Percentiles rank a stretch among this genome's conserved stretches.
These are phyloP conservation scores for Paedocypris micromegethes DNA, from an alignment of 2,797 vertebrate species.

Conservation along the genomic window DNA sequence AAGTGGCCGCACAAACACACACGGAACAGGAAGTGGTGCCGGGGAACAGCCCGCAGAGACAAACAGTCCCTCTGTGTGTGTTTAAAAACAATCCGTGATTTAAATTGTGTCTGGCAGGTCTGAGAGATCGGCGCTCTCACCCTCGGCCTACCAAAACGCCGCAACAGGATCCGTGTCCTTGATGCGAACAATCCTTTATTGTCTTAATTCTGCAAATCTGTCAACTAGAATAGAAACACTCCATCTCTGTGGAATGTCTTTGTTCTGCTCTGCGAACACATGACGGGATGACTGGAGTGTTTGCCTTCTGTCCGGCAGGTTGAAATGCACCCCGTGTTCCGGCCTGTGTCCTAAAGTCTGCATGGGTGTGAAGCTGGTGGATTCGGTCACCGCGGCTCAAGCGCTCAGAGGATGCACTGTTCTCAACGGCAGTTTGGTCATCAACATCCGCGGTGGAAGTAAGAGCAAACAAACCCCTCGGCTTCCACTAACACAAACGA, in stretches of 20 bases:
- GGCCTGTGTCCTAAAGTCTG: conserved; percentile 95
- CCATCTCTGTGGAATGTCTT: conserved; percentile 13
- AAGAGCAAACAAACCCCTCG: conserved; percentile 55
- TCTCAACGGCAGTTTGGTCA: conserved; percentile 85
- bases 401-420: conserved; percentile 89
- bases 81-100: conserved; percentile 34
- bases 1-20: background rate
- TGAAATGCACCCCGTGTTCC: conserved; percentile 83
- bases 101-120: conserved; percentile 32
- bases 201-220: conserved; percentile 17
- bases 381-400: conserved; percentile 90
- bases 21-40: background rate
- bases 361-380: conserved; percentile 80
- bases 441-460: conserved; percentile 96
- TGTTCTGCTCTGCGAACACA: conserved; percentile 17
- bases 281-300: background rate
- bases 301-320: conserved; percentile 59
- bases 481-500: background rate
- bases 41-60: conserved; percentile 13
- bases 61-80: conserved; percentile 15
- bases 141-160: conserved; percentile 9
- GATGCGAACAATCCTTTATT: conserved; percentile 31
- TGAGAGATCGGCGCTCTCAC: conserved; percentile 26
- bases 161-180: conserved; percentile 29
- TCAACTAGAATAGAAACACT: conserved; percentile 28